Evolutionary conservation across 2,888 invertebrate genomes (phyloP).

Genomic region (Creontiades dilutus): DNA sequence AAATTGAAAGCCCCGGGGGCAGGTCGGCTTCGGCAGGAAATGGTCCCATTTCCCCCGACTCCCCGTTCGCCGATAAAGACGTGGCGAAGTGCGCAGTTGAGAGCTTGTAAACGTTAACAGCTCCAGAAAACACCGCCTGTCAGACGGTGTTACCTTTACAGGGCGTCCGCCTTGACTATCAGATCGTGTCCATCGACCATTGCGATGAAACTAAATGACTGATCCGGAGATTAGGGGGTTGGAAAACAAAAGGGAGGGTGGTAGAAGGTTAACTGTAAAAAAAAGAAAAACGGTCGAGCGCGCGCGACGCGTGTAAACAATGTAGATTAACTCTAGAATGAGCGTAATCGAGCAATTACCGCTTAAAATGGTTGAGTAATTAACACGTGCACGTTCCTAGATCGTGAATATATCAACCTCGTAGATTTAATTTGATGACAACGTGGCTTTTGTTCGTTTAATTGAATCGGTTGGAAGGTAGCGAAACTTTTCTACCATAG

Average conservation of each 20-base stretch:
- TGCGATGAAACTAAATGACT: slow-evolving; percentile 4
- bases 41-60: slow-evolving; percentile 15
- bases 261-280: background rate
- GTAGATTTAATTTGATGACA: no score
- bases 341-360: background rate
- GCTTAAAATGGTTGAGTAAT: background rate
- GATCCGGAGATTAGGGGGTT: background rate
- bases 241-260: background rate
- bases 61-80: slow-evolving; percentile 4
- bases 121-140: background rate
- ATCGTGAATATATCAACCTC: background rate
- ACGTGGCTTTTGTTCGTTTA: no score
- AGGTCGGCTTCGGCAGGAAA: slow-evolving; percentile 25
- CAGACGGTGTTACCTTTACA: slow-evolving; percentile 4
- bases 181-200: slow-evolving; percentile 22
- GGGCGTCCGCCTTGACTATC: background rate
- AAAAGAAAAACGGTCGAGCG: background rate
- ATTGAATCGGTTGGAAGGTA: no score
- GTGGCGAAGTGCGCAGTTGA: slow-evolving; percentile 29
- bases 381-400: background rate
- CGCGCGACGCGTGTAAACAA: background rate
- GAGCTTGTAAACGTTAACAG: slow-evolving; percentile 13
- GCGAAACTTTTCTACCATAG: no score
- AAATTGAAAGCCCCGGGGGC: slow-evolving; percentile 11
- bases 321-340: background rate